Base-by-base conservation (phyloP, 2,888 invertebrate genomes). In the Hypercompe scribonia region DNA sequence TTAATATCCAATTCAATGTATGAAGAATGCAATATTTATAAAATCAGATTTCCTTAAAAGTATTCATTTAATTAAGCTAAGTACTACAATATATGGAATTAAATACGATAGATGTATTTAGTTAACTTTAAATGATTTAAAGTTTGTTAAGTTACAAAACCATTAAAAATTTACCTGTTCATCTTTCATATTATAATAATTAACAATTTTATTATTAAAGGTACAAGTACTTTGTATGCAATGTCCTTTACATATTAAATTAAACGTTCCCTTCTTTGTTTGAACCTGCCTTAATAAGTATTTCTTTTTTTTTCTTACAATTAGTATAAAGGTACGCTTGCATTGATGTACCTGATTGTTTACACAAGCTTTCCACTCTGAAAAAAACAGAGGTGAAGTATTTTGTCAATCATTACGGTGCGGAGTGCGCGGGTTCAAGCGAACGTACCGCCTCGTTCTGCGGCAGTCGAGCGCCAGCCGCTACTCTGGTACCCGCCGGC, bases 331-430 rank as follows among this genome's bases (percentile, higher is more conserved):
- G 58, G 54, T 39, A 15, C 34, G 3, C 58, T 70, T 72, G 18
- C 66, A 72, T 46, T 11, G 61, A 58, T 63, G 72, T 78, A 64
- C 74, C 68, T 84, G 86, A 78, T 86, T 89, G 87, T 90, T 91
- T 89, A 87, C 80, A 81, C 68, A 77, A 84, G 81, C 73, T 88
- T 88, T 88, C 73, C 83, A 81, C 79, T 82, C 72, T 86, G n/a
- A 91, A 91, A 89, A 91, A 93, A 92, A 91, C 88, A 90, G 91
- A 93, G 92, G 93, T 94, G 88, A 92, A 92, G 90, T 92, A 92
- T 92, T 93, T 90, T 93, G 91, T 94, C 91, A 94, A 94, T 94
- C 92, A 94, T 94, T 93, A 92, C 84, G 86, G 87, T 86, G 87
- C 85, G 88, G 87, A 87, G 87, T 86, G 88, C 87, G 88, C 88